These are phyloP conservation scores for Cichlasoma orientale DNA, from an alignment of 2,797 vertebrate species.

Conservation along the genomic window DNA sequence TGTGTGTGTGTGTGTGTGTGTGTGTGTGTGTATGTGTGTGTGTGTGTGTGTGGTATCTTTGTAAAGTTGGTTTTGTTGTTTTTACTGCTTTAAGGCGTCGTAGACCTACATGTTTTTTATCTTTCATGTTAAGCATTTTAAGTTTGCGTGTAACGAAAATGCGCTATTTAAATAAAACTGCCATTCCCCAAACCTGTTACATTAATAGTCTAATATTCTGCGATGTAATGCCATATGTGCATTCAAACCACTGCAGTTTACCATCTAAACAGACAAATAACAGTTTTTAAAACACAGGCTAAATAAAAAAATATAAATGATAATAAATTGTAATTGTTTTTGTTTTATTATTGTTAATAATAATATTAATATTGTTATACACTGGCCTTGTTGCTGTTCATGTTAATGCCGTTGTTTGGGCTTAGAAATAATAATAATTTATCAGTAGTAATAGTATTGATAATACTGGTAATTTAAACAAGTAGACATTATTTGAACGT, in stretches of 20 bases:
- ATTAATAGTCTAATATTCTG: neutral
- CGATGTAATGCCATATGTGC: neutral
- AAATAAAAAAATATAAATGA: neutral
- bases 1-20: neutral
- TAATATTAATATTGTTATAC: neutral
- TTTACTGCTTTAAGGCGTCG: neutral
- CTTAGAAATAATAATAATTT: neutral
- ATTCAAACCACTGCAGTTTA: neutral
- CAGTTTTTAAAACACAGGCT: neutral
- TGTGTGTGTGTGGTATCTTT: neutral
- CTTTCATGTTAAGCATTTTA: neutral
- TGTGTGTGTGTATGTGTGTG: no score
- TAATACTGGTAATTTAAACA: neutral
- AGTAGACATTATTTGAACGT: slow-evolving; percentile 8
- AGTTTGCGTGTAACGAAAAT: neutral
- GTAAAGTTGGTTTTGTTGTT: neutral
- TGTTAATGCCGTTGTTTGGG: neutral
- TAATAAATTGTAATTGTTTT: no score
- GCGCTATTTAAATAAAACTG: neutral
- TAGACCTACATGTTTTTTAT: neutral
- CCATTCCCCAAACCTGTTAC: neutral
- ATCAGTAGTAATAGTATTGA: neutral
- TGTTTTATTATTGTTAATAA: neutral
- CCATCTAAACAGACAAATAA: neutral
- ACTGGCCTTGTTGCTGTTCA: no score